Percentiles rank a stretch among this genome's conserved stretches.
These are phyloP conservation scores for Minunthozetes semirufus DNA, from an alignment of 2,888 invertebrate species.

Conservation along the genomic window DNA sequence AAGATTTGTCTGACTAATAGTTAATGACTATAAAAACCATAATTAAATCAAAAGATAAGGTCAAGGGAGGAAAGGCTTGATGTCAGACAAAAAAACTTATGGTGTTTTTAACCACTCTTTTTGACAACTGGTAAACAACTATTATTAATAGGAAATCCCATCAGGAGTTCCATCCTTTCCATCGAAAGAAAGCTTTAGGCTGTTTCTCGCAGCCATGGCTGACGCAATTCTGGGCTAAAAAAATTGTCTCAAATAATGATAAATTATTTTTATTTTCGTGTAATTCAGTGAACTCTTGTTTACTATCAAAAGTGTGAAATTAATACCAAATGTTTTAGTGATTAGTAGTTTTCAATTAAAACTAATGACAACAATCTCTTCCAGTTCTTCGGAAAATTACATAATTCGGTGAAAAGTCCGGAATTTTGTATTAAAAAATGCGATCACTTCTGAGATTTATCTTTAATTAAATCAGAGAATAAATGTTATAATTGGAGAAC, in stretches of 20 bases:
- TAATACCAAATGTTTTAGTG: neutral
- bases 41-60: too few species aligned
- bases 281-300: slow-evolving; percentile 28
- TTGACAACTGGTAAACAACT: neutral
- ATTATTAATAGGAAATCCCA: neutral
- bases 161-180: neutral
- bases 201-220: neutral
- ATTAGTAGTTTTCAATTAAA: too few species aligned
- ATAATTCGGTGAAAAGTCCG: too few species aligned
- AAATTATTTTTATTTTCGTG: neutral
- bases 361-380: too few species aligned
- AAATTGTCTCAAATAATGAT: slow-evolving; percentile 14
- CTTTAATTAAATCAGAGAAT: too few species aligned
- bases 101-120: too few species aligned
- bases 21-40: too few species aligned
- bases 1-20: too few species aligned
- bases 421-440: too few species aligned
- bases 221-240: neutral
- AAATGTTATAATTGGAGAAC: too few species aligned
- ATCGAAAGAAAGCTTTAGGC: neutral
- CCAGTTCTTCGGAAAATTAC: too few species aligned
- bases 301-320: neutral
- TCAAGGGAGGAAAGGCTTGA: neutral
- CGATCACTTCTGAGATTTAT: too few species aligned
- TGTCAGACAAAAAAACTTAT: neutral